Evolutionary conservation across 2,797 vertebrate species (phyloP).

Genomic region (Rhinophrynus dorsalis): DNA sequence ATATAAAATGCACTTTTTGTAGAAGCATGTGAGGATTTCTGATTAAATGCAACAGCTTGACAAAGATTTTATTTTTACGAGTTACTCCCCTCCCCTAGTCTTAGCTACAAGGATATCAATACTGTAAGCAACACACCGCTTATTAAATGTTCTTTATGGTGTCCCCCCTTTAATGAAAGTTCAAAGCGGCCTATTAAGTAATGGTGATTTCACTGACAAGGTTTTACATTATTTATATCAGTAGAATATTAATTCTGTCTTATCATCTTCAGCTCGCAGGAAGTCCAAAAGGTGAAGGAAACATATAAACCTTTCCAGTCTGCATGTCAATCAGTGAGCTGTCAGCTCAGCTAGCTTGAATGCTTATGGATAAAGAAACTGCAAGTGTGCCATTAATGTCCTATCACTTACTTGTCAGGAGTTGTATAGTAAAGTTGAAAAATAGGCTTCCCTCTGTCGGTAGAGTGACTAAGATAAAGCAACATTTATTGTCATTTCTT

Average conservation of each 20-base stretch:
- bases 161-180: not conserved
- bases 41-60: slow-evolving; percentile 10
- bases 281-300: slow-evolving; percentile 19
- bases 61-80: not conserved
- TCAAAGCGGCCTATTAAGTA: slow-evolving; percentile 8
- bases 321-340: slow-evolving; percentile 12
- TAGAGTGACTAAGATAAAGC: not conserved
- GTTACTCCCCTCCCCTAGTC: not conserved
- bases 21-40: not conserved
- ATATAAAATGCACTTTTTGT: slow-evolving; percentile 11
- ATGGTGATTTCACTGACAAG: not conserved
- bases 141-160: slow-evolving; percentile 18
- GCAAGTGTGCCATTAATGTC: slow-evolving; percentile 67
- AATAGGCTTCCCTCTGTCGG: slow-evolving; percentile 51
- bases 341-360: slow-evolving; percentile 43
- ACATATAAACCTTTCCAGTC: not conserved
- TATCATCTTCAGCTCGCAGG: not conserved
- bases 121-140: not conserved
- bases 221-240: slow-evolving; percentile 23
- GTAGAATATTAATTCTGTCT: not conserved
- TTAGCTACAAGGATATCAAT: not conserved
- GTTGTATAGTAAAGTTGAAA: slow-evolving; percentile 69
- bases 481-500: too few species aligned
- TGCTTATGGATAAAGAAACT: slow-evolving; percentile 69
- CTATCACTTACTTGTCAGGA: slow-evolving; percentile 66